These are phyloP conservation scores for Chrysopilus asiliformis DNA, from an alignment of 2,888 invertebrate species.

Conservation along the genomic window DNA sequence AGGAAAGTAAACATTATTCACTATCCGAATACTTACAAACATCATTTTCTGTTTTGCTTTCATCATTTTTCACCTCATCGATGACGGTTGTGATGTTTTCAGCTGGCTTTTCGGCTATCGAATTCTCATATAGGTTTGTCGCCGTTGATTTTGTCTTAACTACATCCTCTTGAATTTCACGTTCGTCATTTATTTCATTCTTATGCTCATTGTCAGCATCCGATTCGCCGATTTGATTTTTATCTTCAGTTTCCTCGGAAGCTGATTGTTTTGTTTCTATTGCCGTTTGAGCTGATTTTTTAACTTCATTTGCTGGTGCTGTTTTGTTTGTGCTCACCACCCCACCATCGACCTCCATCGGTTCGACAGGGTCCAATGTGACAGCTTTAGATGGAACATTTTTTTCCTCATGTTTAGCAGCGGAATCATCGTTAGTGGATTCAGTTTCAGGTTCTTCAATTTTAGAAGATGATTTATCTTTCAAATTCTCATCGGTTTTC, in stretches of 20 bases:
- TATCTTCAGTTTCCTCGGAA: constrained; percentile 11
- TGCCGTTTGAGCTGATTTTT: constrained; percentile 12
- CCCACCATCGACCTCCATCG: constrained; percentile 35
- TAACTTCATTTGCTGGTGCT: constrained; percentile 11
- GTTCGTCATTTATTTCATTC: constrained; percentile 1
- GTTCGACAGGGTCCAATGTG: constrained; percentile 22
- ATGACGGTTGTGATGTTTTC: constrained; percentile 21
- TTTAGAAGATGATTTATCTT: too few species aligned
- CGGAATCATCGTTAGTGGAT: constrained; percentile 14
- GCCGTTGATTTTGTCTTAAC: constrained; percentile 4
- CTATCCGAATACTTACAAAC: too few species aligned
- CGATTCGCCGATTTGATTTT: constrained; percentile 9
- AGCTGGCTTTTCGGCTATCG: constrained; percentile 14
- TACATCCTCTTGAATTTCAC: constrained; percentile 2
- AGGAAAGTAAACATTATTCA: too few species aligned
- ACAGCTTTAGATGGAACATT: constrained; percentile 12
- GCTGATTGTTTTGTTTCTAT: constrained; percentile 4
- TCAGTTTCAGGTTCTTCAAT: constrained; percentile 13
- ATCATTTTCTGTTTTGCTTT: constrained; percentile 11
- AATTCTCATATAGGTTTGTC: constrained; percentile 12
- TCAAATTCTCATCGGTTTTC: too few species aligned
- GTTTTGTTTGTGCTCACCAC: constrained; percentile 9
- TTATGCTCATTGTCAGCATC: neutral
- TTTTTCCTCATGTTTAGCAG: constrained; percentile 8
- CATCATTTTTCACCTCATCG: constrained; percentile 15